phyloP scores from a whole-genome alignment of 2,797 vertebrate species.

The Delichon dasypus region DNA sequence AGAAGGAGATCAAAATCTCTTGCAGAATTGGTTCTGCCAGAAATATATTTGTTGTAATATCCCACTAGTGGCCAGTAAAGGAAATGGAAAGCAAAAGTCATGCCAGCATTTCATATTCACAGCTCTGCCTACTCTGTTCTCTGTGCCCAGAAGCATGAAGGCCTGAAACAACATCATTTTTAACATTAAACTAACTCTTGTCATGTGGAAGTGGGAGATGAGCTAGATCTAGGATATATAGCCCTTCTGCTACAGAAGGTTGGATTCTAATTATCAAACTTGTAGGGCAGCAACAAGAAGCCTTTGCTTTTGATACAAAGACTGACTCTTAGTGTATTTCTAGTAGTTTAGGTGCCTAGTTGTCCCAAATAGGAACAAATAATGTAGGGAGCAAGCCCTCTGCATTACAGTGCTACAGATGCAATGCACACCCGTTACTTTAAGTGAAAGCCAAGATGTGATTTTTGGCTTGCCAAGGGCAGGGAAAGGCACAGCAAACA shows the following conservation, averaged over 20 bases:
- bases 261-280: slow-evolving; percentile 29
- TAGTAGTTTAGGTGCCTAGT: not conserved
- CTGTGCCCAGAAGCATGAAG: slow-evolving; percentile 58
- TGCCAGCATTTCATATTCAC: slow-evolving; percentile 68
- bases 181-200: slow-evolving; percentile 69
- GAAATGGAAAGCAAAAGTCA: slow-evolving; percentile 70
- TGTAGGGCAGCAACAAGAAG: not conserved
- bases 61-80: slow-evolving; percentile 65
- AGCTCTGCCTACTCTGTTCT: slow-evolving; percentile 61
- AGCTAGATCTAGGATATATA: slow-evolving; percentile 55
- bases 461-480: not conserved
- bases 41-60: slow-evolving; percentile 67
- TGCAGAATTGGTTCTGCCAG: slow-evolving; percentile 53
- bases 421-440: not conserved
- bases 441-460: fast-evolving
- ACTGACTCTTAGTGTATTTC: not conserved
- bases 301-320: not conserved
- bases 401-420: not conserved
- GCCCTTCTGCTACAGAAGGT: slow-evolving; percentile 35
- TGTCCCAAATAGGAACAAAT: slow-evolving; percentile 1
- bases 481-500: not conserved
- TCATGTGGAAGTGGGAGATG: slow-evolving; percentile 58
- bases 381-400: not conserved
- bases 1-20: slow-evolving; percentile 32
- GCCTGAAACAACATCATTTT: slow-evolving; percentile 71